Evolutionary conservation across 2,797 vertebrate genomes (phyloP).

Genomic region (Zalophus californianus): DNA sequence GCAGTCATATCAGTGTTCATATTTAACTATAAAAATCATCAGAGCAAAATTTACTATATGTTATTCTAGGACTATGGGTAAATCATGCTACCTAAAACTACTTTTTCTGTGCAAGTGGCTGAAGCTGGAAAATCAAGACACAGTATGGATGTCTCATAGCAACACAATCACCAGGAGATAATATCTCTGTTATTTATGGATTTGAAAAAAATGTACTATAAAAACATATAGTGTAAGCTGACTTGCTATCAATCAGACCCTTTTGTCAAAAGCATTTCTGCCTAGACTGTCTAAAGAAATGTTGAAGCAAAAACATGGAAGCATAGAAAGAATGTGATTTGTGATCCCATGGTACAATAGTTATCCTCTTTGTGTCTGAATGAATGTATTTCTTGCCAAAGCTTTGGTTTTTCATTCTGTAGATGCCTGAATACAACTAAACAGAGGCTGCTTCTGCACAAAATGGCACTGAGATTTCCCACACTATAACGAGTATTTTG

Average conservation of each 20-base stretch:
- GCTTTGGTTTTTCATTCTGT: not conserved
- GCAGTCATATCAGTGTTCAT: not conserved
- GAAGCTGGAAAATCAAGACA: conserved; percentile 1
- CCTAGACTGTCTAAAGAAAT: not conserved
- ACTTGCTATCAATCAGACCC: not conserved
- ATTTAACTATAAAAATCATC: conserved; percentile 10
- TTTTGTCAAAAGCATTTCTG: conserved; percentile 25
- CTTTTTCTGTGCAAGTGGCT: not conserved
- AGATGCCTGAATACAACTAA: not conserved
- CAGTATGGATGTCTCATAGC: not conserved
- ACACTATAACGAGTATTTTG: not conserved
- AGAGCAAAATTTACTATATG: not conserved
- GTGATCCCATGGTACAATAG: not conserved
- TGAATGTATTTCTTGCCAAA: not conserved
- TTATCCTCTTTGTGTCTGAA: not conserved
- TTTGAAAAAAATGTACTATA: not conserved
- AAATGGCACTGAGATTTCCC: not conserved
- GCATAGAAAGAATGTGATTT: not conserved
- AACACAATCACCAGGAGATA: not conserved
- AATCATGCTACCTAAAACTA: not conserved
- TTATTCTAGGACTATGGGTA: not conserved
- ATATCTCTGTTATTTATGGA: conserved; percentile 8
- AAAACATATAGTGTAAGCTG: not conserved
- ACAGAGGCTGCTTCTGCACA: not conserved
- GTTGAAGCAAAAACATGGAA: conserved; percentile 4